Conservation (phyloP, 2,113 vertebrate species). For the Protobothrops flavoviridis region DNA sequence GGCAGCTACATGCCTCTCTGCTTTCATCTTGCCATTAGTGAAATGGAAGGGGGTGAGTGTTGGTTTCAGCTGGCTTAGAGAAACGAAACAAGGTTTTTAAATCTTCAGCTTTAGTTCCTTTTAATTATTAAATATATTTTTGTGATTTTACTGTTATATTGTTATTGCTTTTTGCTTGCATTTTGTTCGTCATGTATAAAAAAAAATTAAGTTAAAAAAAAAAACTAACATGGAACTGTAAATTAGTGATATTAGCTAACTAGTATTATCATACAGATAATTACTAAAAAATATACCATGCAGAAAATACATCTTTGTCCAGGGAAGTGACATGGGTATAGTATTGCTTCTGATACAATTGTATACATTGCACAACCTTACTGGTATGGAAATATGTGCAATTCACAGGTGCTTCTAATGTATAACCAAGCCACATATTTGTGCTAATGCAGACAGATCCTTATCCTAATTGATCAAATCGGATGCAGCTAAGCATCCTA, state of each 20-base stretch:
- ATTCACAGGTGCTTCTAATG: not conserved
- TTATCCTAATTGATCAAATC: not conserved
- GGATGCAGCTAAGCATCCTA: not conserved
- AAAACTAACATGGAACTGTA: not conserved
- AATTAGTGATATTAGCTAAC: not conserved
- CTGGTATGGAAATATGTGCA: not conserved
- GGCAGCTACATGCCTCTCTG: no score
- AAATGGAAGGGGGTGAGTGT: no score
- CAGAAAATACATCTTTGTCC: not conserved
- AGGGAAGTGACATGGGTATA: not conserved
- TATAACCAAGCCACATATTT: constrained; percentile 23
- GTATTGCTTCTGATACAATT: not conserved
- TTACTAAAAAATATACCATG: not conserved
- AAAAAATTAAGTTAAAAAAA: not conserved
- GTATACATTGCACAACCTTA: not conserved
- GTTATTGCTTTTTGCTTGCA: not conserved
- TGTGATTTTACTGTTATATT: not conserved
- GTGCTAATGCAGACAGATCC: constrained; percentile 24
- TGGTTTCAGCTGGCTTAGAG: no score
- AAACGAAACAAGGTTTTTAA: not conserved
- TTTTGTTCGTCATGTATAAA: not conserved
- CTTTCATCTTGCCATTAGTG: no score
- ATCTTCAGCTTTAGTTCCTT: not conserved
- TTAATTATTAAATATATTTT: not conserved
- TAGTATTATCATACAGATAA: not conserved